Base-by-base conservation (phyloP, 2,797 vertebrate genomes). In the Cyclura pinguis region DNA sequence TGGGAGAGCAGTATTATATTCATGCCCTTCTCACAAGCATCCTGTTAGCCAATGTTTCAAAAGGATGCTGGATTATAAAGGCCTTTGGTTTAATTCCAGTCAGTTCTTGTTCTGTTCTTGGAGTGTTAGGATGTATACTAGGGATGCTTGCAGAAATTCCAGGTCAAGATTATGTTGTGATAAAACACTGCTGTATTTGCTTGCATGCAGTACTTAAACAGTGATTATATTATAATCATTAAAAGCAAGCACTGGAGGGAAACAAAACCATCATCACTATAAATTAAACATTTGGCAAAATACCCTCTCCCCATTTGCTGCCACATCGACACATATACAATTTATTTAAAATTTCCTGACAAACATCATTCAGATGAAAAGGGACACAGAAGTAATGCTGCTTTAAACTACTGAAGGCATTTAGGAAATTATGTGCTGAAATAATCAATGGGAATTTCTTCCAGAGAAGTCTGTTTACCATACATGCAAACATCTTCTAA, bases 361-460 rank as follows among this genome's bases (percentile, higher is more conserved):
- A 59, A 86, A 59, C 72, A 77, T 32, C 57, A 57, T 86, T 86
- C 72, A 77, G 35, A 7, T 72, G 47, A 9, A 62, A 85, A 47
- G 64, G 42, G 16, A 69, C 32, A 86, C 8, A 22, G 38, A 69
- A 35, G 1, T 47, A 67, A n/a, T 18, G 10, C 29, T 27, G 9
- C 24, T 69, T 29, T 64, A 35, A 82, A 0, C 0, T 13, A 88
- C 0, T 0, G 35, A 3, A 18, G 88, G 78, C 38, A 89, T 92
- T 22, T 93, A 38, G 27, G 81, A 16, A 90, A 1, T 8, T 86
- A 27, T 57, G 24, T 38, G 35, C 42, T 32, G 29, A 24, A 18
- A 94, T 69, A 95, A 94, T 89, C 81, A 94, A 90, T 87, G 69
- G 57, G 87, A 93, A 94, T 73, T 90, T 86, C 87, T 64, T 85